Base-by-base conservation (phyloP, 2,888 invertebrate species). In the Drosophila melanosoma region DNA sequence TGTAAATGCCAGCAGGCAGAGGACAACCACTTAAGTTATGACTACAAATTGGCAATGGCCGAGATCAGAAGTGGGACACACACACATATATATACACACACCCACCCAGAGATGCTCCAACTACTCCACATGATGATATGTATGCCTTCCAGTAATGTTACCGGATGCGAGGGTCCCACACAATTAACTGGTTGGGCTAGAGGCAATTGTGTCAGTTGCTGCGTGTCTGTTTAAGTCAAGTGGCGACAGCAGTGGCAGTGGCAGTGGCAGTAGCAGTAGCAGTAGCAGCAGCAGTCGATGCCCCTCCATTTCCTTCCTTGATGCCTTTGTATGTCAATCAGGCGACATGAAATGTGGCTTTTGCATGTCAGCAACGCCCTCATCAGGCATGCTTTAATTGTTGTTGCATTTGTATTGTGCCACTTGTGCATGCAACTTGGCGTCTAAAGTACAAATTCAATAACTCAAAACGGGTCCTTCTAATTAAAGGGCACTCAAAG, bases 301-400 rank as follows among this genome's bases (percentile, higher is more conserved):
- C 32, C 17, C 36, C 45, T 33, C 40, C 33, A 68, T 51, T 76
- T 63, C 57, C 26, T 29, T 60, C 45, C 29, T 29, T 8, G 10
- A 32, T 20, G 66, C 74, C 78, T 84, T 89, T 89, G 81, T 82
- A 53, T 89, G 87, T 82, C 89, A 89, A 84, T 87, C 85, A 89
- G 87, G 64, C 74, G 61, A 69, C 69, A 61, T 71, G 67, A 69
- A 72, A 72, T 68, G 69, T 79, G 82, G 84, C 76, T 82, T 87
- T 78, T 81, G 72, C 84, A 70, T 89, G 87, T 83, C 89, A 60
- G 66, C 60, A 61, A 64, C 20, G 52, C 66, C 70, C 65, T 68
- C 76, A 70, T 73, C 69, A 64, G 64, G 17, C 36, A n/a, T 20
- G 59, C 61, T 52, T 38, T 38, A 54, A 45, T 54, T 59, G 26